A percentile compares a stretch with the other conserved stretches of the same genome.
These are phyloP conservation scores for Ephialtes manifestator DNA, from an alignment of 2,888 invertebrate species.

Conservation along the genomic window DNA sequence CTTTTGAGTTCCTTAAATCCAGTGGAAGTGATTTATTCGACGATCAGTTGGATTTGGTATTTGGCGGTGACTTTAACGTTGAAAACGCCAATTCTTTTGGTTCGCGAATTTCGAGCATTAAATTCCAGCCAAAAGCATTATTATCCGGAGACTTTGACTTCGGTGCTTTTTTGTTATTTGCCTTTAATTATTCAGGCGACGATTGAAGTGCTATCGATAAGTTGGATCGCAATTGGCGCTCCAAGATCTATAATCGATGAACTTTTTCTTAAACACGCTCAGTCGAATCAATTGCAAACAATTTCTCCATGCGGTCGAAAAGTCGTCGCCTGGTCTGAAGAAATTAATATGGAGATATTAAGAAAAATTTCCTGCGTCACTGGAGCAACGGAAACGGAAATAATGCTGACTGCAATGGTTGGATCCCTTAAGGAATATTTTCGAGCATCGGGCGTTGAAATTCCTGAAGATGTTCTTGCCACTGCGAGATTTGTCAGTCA, in stretches of 20 bases:
- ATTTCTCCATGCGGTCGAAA: slow-evolving; percentile 91
- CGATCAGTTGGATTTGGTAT: slow-evolving; percentile 82
- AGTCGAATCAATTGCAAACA: slow-evolving; percentile 88
- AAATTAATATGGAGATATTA: slow-evolving; percentile 88
- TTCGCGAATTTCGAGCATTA: slow-evolving; percentile 86
- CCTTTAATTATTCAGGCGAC: slow-evolving; percentile 85
- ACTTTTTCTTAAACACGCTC: slow-evolving; percentile 88
- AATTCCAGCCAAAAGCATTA: slow-evolving; percentile 80
- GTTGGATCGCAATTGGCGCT: slow-evolving; percentile 85
- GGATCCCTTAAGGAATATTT: slow-evolving; percentile 90
- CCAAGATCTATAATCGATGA: slow-evolving; percentile 88
- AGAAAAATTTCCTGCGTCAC: slow-evolving; percentile 88
- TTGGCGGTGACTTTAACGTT: slow-evolving; percentile 77
- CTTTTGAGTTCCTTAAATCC: slow-evolving; percentile 81
- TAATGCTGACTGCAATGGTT: slow-evolving; percentile 89
- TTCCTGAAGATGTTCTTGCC: slow-evolving; percentile 89
- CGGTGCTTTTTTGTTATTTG: slow-evolving; percentile 83
- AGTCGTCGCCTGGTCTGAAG: slow-evolving; percentile 91
- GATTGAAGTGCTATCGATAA: slow-evolving; percentile 85
- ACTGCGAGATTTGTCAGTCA: slow-evolving; percentile 89
- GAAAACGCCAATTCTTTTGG: slow-evolving; percentile 84
- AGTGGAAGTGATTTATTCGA: slow-evolving; percentile 72
- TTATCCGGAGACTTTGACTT: slow-evolving; percentile 82
- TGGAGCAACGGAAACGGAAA: slow-evolving; percentile 89
- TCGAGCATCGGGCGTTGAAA: slow-evolving; percentile 86